phyloP scores from a whole-genome alignment of 2,888 invertebrate species.

The Diplazon laetatorius region DNA sequence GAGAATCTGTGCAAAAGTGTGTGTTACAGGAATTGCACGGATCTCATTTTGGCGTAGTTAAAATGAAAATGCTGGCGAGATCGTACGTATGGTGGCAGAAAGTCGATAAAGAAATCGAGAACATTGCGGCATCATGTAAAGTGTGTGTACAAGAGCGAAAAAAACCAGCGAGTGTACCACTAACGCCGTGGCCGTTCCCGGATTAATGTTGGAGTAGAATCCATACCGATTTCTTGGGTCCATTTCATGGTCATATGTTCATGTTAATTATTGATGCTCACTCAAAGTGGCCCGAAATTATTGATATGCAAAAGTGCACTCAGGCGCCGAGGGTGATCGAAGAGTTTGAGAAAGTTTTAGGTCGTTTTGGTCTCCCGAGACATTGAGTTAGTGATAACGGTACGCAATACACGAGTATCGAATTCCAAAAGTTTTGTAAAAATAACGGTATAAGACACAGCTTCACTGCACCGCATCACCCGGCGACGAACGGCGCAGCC shows the following conservation, averaged over 20 bases:
- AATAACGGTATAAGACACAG: conserved; percentile 59
- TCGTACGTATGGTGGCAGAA: conserved; percentile 61
- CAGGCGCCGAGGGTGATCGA: conserved; percentile 45
- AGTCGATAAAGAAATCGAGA: conserved; percentile 1
- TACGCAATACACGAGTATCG: conserved; percentile 50
- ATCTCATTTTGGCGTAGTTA: conserved; percentile 68
- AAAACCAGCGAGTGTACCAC: conserved; percentile 47
- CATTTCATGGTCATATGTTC: conserved; percentile 54
- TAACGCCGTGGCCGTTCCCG: conserved; percentile 43
- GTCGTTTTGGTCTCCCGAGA: conserved; percentile 8
- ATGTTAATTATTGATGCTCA: conserved; percentile 64
- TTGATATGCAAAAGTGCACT: conserved; percentile 51
- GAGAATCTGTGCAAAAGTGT: neutral
- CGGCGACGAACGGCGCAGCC: conserved; percentile 46
- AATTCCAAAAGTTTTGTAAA: conserved; percentile 56
- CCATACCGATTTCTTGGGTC: conserved; percentile 64
- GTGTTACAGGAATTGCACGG: conserved; percentile 62
- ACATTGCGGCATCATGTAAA: conserved; percentile 46
- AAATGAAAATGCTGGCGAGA: conserved; percentile 70
- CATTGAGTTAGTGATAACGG: conserved; percentile 63
- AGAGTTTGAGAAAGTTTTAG: conserved; percentile 9
- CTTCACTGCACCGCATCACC: conserved; percentile 60
- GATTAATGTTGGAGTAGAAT: conserved; percentile 54
- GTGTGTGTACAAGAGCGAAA: conserved; percentile 49
- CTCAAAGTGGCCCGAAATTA: conserved; percentile 66